Conservation (phyloP, 2,113 vertebrate species). For the Polyodon spathula region DNA sequence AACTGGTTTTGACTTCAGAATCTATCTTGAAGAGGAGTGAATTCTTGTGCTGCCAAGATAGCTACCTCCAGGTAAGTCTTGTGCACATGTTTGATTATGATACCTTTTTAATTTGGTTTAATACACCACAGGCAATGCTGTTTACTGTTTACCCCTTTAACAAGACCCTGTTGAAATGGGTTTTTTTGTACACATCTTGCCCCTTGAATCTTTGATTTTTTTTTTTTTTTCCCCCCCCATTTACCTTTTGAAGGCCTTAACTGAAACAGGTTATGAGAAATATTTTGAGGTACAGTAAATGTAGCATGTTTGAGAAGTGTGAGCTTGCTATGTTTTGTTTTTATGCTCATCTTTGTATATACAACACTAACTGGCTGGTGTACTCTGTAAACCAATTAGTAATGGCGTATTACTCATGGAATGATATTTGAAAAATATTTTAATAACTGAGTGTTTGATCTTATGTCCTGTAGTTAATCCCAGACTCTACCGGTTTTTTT, state of each 20-base stretch:
- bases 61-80: slow-evolving; percentile 75
- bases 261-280: slow-evolving; percentile 74
- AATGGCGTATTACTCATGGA: too few species aligned
- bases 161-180: too few species aligned
- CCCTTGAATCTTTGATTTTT: not conserved
- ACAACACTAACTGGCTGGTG: too few species aligned
- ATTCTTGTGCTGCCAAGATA: slow-evolving; percentile 83
- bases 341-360: slow-evolving; percentile 10
- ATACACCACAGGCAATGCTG: too few species aligned
- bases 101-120: too few species aligned
- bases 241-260: slow-evolving; percentile 67
- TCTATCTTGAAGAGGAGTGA: slow-evolving; percentile 80
- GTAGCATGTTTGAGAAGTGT: slow-evolving; percentile 41
- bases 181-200: too few species aligned
- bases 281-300: slow-evolving; percentile 66
- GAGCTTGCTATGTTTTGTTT: slow-evolving; percentile 16
- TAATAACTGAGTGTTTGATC: too few species aligned
- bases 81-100: not conserved
- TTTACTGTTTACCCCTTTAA: too few species aligned
- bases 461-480: too few species aligned
- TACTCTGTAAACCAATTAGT: too few species aligned
- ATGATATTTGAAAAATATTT: too few species aligned
- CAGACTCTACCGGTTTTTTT: too few species aligned
- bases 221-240: not conserved
- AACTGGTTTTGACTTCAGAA: slow-evolving; percentile 71